These are phyloP conservation scores for Merluccius polli DNA, from an alignment of 2,797 vertebrate species.

Conservation along the genomic window DNA sequence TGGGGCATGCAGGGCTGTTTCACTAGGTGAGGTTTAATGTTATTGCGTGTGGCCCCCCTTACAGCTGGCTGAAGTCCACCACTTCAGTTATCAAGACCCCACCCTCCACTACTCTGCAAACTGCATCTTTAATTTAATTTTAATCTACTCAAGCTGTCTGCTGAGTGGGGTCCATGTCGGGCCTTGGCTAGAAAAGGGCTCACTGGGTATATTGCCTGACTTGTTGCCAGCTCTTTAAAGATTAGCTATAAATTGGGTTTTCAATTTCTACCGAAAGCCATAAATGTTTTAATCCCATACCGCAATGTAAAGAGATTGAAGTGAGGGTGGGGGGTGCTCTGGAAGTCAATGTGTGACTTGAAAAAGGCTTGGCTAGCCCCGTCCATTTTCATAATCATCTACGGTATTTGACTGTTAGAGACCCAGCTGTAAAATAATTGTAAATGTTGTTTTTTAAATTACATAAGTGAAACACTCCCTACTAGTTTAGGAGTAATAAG, in stretches of 20 bases:
- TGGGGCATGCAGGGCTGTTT: slow-evolving; percentile 35
- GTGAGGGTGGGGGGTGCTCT: not conserved
- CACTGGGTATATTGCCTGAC: slow-evolving; percentile 4
- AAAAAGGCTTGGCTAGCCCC: slow-evolving; percentile 2
- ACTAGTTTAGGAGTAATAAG: not conserved
- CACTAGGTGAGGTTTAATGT: slow-evolving; percentile 22
- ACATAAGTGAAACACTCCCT: not conserved
- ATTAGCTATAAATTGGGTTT: slow-evolving; percentile 23
- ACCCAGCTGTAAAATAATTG: not conserved
- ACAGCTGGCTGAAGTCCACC: slow-evolving; percentile 4
- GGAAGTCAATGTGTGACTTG: slow-evolving; percentile 8
- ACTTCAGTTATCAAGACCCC: not conserved
- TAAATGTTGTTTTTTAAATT: not conserved
- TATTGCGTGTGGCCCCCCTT: not conserved
- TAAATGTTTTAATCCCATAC: slow-evolving; percentile 23
- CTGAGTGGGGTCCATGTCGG: not conserved
- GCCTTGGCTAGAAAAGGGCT: not conserved
- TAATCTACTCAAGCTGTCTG: not conserved
- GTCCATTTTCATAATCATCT: slow-evolving; percentile 8
- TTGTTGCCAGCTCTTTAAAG: slow-evolving; percentile 16
- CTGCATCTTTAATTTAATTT: not conserved
- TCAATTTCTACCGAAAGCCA: slow-evolving; percentile 16
- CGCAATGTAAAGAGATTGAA: slow-evolving; percentile 10
- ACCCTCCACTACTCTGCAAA: not conserved
- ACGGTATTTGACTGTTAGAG: slow-evolving; percentile 11